These are phyloP conservation scores for Odontocerum albicorne DNA, from an alignment of 2,888 invertebrate species.

Conservation along the genomic window DNA sequence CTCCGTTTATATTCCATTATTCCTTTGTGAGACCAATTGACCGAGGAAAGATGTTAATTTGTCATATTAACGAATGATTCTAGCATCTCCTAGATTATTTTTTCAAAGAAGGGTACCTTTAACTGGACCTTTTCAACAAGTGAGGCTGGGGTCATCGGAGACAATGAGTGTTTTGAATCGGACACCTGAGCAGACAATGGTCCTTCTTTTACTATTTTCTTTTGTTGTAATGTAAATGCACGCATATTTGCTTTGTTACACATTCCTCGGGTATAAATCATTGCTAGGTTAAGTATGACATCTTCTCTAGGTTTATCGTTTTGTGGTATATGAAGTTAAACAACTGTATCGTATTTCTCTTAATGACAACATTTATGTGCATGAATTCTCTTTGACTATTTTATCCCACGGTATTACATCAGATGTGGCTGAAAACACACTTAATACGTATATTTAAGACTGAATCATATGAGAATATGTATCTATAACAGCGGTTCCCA, in stretches of 20 bases:
- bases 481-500: too few species aligned
- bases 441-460: too few species aligned
- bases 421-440: neutral
- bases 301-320: constrained; percentile 20
- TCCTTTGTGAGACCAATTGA: constrained; percentile 33
- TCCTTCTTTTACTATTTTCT: constrained; percentile 30
- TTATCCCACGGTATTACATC: constrained; percentile 1
- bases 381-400: neutral
- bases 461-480: too few species aligned
- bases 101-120: neutral
- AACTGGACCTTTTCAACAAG: neutral
- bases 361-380: constrained; percentile 9
- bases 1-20: constrained; percentile 22
- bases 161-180: constrained; percentile 30
- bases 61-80: constrained; percentile 25
- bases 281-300: constrained; percentile 20
- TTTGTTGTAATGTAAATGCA: constrained; percentile 18
- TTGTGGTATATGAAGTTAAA: constrained; percentile 25
- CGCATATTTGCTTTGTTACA: constrained; percentile 28
- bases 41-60: constrained; percentile 37
- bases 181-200: constrained; percentile 30
- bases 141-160: constrained; percentile 19
- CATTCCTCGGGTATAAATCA: constrained; percentile 28
- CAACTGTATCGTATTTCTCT: constrained; percentile 5
- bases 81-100: constrained; percentile 6